Percentiles rank a stretch among this genome's conserved stretches.
Evolutionary conservation across 1,140 invertebrate genomes (phyloP).

Genomic region (Pomacea maculata): DNA sequence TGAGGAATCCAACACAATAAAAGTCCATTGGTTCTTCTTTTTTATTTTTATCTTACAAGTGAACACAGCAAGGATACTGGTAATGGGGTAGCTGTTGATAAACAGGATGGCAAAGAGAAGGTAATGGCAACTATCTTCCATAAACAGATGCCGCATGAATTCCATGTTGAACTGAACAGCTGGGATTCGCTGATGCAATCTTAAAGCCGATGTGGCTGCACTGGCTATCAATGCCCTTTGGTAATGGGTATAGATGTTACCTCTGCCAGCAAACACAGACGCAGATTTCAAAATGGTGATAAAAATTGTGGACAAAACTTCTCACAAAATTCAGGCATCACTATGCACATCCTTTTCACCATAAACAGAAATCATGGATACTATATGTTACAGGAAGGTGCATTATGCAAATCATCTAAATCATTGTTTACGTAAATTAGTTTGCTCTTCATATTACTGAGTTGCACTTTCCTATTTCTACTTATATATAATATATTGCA

Average conservation of each 20-base stretch:
- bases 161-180: constrained; percentile 80
- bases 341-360: too few species aligned
- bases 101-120: constrained; percentile 94
- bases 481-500: neutral
- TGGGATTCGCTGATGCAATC: constrained; percentile 92
- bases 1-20: neutral
- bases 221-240: constrained; percentile 90
- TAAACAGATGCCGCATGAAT: constrained; percentile 80
- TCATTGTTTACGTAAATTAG: too few species aligned
- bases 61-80: constrained; percentile 75
- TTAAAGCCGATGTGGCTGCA: constrained; percentile 90
- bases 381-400: too few species aligned
- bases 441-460: neutral
- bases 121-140: constrained; percentile 97
- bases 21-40: neutral
- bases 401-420: too few species aligned
- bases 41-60: neutral
- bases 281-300: constrained; percentile 1
- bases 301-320: too few species aligned
- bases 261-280: constrained; percentile 64
- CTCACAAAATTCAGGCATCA: too few species aligned
- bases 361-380: too few species aligned
- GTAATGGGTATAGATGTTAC: constrained; percentile 83
- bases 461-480: neutral
- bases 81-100: constrained; percentile 85